Base-by-base conservation (phyloP, 2,888 invertebrate genomes). In the Cantharis nigra region DNA sequence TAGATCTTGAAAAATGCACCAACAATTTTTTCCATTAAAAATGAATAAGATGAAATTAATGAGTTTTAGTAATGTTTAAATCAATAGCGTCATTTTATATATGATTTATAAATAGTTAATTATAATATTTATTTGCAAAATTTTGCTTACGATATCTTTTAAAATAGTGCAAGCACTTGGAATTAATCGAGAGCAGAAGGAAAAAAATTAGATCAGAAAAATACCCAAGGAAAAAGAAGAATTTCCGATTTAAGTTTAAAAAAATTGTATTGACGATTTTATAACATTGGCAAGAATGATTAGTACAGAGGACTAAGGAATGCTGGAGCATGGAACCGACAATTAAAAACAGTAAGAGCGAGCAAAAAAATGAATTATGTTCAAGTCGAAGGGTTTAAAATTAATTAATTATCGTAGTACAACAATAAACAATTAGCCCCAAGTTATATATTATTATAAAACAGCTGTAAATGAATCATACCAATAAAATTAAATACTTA, bases 401-500 rank as follows among this genome's bases (percentile, higher is more conserved):
- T 49, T 49, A 49, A 49, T 49, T 49, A 49, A 49, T 49, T 49
- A 49, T 49, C 49, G 0, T 49, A n/a, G n/a, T 49, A 49, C 49
- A 49, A 49, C 49, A 49, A 49, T 49, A 49, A 49, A 49, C 49
- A 49, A 49, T 49, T 49, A 49, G 49, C 49, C 49, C n/a, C 49
- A 49, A 49, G 49, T 49, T 49, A 49, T 69, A 30, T 49, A 75
- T 75, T 70, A 49, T 75, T 70, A 75, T 71, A 75, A 75, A 75
- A 71, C 75, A 71, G 62, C 63, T 74, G 74, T 74, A 70, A 71
- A 74, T 75, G 75, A 75, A 33, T 75, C 75, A 75, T 74, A 10
- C 70, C 9, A 70, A 64, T 75, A 23, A 65, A 64, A 18, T 70
- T 63, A 74, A 74, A 74, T 75, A 71, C 75, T 63, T 28, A 71